phyloP scores from a whole-genome alignment of 2,113 vertebrate species.

The Pampusana beccarii region DNA sequence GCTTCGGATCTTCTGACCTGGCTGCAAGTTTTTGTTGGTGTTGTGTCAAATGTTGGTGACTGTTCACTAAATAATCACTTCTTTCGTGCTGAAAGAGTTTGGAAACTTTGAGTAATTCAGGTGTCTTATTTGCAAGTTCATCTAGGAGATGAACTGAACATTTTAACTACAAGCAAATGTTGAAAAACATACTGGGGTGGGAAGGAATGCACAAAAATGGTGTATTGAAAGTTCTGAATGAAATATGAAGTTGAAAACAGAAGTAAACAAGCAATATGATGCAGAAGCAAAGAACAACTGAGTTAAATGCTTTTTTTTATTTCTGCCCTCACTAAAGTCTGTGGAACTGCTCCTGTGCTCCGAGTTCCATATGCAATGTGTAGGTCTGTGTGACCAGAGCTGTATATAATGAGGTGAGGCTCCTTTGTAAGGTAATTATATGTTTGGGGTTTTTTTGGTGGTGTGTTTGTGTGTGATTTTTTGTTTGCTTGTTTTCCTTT shows the following conservation, averaged over 20 bases:
- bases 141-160: not conserved
- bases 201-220: not conserved
- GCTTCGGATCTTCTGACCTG: not conserved
- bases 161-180: not conserved
- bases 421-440: not conserved
- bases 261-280: not conserved
- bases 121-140: not conserved
- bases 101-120: not conserved
- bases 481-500: not conserved
- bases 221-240: not conserved
- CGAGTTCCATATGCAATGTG: not conserved
- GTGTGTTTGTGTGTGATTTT: too few species aligned
- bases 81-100: not conserved
- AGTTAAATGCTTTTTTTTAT: not conserved
- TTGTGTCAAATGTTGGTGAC: not conserved
- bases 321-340: not conserved
- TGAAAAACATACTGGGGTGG: too few species aligned
- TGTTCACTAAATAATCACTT: not conserved
- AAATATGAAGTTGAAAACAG: not conserved
- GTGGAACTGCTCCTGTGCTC: not conserved
- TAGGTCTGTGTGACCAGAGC: not conserved
- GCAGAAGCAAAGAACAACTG: not conserved
- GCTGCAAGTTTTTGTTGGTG: not conserved
- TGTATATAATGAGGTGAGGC: not conserved
- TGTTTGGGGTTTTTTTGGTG: not conserved